Percentiles rank a stretch among this genome's conserved stretches.
Conservation (phyloP, 2,888 invertebrate species). For the Drosophila percnosoma region DNA sequence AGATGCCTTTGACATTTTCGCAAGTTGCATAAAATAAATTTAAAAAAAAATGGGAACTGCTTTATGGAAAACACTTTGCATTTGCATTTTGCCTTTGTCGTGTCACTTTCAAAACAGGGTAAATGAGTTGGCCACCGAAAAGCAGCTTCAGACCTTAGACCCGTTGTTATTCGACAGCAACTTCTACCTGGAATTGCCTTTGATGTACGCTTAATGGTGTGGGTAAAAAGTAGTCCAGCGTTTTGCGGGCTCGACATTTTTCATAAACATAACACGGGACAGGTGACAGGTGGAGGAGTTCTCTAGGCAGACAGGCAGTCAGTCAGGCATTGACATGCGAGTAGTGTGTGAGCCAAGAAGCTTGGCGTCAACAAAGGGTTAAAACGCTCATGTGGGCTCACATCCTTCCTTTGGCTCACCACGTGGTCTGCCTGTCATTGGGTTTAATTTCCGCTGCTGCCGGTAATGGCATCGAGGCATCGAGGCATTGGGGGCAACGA, state of each 20-base stretch:
- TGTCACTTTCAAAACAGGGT: constrained; percentile 47
- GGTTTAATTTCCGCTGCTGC: constrained; percentile 72
- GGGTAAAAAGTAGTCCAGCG: constrained; percentile 38
- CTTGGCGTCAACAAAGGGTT: constrained; percentile 67
- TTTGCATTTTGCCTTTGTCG: constrained; percentile 62
- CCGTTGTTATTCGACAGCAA: constrained; percentile 10
- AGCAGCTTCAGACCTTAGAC: constrained; percentile 24
- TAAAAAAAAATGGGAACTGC: constrained; percentile 52
- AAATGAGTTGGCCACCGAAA: constrained; percentile 51
- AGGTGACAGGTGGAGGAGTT: constrained; percentile 60
- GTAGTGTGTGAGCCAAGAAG: constrained; percentile 16
- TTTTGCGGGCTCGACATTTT: constrained; percentile 53
- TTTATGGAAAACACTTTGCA: constrained; percentile 67
- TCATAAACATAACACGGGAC: constrained; percentile 66
- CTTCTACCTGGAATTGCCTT: constrained; percentile 64
- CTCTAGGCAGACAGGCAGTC: constrained; percentile 5
- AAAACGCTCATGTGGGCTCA: constrained; percentile 50
- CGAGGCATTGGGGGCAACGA: constrained; percentile 30
- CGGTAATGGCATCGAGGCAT: constrained; percentile 58
- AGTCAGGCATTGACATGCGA: constrained; percentile 51
- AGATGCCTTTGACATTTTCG: constrained; percentile 70
- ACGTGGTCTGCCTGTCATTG: constrained; percentile 72
- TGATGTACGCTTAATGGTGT: constrained; percentile 63
- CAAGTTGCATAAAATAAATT: constrained; percentile 79
- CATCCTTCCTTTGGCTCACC: constrained; percentile 40